phyloP scores from a whole-genome alignment of 2,797 vertebrate species.

The Phrynocephalus guinanensis region DNA sequence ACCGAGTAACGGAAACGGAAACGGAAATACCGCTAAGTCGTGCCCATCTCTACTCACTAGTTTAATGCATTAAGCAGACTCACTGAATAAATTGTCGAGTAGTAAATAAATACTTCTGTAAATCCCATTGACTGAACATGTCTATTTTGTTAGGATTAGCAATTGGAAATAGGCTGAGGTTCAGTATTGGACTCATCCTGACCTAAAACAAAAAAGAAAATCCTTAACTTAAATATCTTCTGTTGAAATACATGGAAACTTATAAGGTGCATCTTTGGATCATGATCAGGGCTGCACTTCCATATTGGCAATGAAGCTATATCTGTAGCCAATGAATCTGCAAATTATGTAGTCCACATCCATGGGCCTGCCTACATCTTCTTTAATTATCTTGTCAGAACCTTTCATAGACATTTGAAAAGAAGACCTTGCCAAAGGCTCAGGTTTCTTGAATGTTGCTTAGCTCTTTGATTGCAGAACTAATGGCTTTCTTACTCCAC shows the following conservation, averaged over 20 bases:
- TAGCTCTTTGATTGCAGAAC: slow-evolving; percentile 35
- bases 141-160: too few species aligned
- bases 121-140: too few species aligned
- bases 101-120: too few species aligned
- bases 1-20: too few species aligned
- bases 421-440: slow-evolving; percentile 21
- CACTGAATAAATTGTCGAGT: too few species aligned
- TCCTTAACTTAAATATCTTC: neutral
- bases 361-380: neutral
- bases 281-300: neutral
- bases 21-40: too few species aligned
- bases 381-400: neutral
- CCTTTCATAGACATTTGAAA: slow-evolving; percentile 18
- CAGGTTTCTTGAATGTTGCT: slow-evolving; percentile 33
- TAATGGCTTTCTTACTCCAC: slow-evolving; percentile 25
- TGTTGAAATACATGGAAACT: neutral
- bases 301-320: neutral
- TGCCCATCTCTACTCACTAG: too few species aligned
- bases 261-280: neutral
- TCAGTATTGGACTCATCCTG: neutral
- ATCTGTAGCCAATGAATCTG: neutral
- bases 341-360: slow-evolving; percentile 7
- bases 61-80: too few species aligned
- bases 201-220: neutral
- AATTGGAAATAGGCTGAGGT: too few species aligned